phyloP scores from a whole-genome alignment of 1,140 invertebrate genomes.

The Triops longicaudatus region DNA sequence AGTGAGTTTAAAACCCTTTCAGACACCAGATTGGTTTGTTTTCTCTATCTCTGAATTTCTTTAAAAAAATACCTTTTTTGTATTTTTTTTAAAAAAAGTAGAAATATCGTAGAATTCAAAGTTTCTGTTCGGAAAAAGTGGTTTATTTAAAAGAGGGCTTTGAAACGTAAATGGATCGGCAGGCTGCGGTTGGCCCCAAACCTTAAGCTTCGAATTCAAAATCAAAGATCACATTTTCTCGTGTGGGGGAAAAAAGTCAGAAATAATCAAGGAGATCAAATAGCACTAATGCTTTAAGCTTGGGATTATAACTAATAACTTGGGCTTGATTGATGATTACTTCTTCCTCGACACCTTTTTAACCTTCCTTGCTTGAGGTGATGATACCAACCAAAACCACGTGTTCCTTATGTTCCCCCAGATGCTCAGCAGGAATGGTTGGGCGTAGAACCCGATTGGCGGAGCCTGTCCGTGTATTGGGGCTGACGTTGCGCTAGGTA shows the following conservation, averaged over 20 bases:
- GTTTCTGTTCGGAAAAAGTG: too few species aligned
- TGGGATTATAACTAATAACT: slow-evolving; percentile 1
- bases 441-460: slow-evolving; percentile 13
- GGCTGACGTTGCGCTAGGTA: slow-evolving; percentile 13
- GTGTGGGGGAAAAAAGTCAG: too few species aligned
- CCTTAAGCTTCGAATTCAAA: too few species aligned
- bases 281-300: neutral
- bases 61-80: neutral
- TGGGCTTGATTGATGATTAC: neutral
- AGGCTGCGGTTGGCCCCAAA: too few species aligned
- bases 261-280: neutral
- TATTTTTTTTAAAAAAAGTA: neutral
- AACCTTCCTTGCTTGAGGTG: slow-evolving; percentile 14
- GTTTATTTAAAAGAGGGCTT: too few species aligned
- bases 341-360: slow-evolving; percentile 3
- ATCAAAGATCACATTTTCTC: too few species aligned
- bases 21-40: neutral
- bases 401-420: slow-evolving; percentile 13
- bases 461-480: slow-evolving; percentile 13
- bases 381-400: neutral
- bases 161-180: too few species aligned
- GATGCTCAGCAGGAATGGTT: slow-evolving; percentile 14
- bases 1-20: slow-evolving; percentile 43
- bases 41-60: neutral
- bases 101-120: too few species aligned